Conservation (phyloP, 2,888 invertebrate genomes). For the Lochmaea crataegi region DNA sequence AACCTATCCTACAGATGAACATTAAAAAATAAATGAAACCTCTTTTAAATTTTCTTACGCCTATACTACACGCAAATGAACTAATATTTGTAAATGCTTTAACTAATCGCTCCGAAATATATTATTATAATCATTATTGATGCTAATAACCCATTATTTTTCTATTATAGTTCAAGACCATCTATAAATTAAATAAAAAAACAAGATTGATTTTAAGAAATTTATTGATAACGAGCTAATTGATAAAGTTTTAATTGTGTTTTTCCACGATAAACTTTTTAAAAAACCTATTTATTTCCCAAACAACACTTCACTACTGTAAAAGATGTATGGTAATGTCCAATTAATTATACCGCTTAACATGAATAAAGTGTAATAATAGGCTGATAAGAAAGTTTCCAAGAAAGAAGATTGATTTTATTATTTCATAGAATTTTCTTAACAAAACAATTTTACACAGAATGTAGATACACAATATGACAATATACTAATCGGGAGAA, state of each 20-base stretch:
- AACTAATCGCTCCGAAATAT: too few species aligned
- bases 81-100: too few species aligned
- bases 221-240: conserved; percentile 8
- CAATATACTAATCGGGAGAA: neutral
- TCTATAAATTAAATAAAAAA: neutral
- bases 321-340: neutral
- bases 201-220: conserved; percentile 2
- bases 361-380: conserved; percentile 8
- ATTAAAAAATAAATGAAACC: too few species aligned
- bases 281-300: neutral
- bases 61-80: too few species aligned
- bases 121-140: too few species aligned
- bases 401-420: conserved; percentile 1
- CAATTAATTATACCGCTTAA: conserved; percentile 19
- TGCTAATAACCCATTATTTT: neutral
- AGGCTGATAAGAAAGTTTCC: conserved; percentile 11
- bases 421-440: conserved; percentile 19
- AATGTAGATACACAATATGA: too few species aligned
- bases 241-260: conserved; percentile 10
- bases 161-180: conserved; percentile 1
- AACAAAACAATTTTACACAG: conserved; percentile 8
- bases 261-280: conserved; percentile 1
- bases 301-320: neutral
- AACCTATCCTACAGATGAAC: too few species aligned
- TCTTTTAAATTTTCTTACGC: too few species aligned